Conservation (phyloP, 2,113 vertebrate species). For the Zosterops borbonicus region DNA sequence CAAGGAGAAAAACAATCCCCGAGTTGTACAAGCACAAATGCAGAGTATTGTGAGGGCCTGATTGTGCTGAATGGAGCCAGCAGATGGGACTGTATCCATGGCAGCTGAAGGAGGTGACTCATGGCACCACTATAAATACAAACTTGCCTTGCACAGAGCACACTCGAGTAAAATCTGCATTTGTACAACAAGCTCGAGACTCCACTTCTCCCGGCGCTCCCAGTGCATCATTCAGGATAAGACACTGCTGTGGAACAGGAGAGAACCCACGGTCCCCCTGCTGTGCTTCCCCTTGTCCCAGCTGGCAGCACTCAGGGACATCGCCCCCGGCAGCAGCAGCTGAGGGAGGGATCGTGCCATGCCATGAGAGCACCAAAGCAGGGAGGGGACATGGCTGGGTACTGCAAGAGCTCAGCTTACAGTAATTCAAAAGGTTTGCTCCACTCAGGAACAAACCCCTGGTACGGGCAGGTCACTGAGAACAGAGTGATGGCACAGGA, state of each 20-base stretch:
- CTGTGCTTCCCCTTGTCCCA: neutral
- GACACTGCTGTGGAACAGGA: neutral
- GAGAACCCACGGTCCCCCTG: neutral
- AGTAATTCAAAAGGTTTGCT: neutral
- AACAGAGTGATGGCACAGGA: slow-evolving; percentile 32
- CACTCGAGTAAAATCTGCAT: neutral
- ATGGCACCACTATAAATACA: neutral
- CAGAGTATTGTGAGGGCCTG: neutral
- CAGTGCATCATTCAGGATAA: neutral
- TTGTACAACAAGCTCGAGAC: neutral
- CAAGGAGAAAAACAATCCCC: neutral
- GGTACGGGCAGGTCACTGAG: neutral
- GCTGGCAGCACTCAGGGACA: neutral
- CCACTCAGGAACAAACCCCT: neutral
- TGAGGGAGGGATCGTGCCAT: accelerated
- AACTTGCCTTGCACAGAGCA: neutral
- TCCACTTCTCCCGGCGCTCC: neutral
- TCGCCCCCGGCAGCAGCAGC: neutral
- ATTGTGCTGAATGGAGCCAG: neutral
- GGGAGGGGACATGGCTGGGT: neutral
- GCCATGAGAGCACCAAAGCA: neutral
- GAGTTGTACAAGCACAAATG: neutral
- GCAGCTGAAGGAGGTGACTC: slow-evolving; percentile 10
- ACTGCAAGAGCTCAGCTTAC: neutral
- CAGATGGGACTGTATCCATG: neutral